Evolutionary conservation across 2,888 invertebrate genomes (phyloP).

Genomic region (Apodemia duryi): DNA sequence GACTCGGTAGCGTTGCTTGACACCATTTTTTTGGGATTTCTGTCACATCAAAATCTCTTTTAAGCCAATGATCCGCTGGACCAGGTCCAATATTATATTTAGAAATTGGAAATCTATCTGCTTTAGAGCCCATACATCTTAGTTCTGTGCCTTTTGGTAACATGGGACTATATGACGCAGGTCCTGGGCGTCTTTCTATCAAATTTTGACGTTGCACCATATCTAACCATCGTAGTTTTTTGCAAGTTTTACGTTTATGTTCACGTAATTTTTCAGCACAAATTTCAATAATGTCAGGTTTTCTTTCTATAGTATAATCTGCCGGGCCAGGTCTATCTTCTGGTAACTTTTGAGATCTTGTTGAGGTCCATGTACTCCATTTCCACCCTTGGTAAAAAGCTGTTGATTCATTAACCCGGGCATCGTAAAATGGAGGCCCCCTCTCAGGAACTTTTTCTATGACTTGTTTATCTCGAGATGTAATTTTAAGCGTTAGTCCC

Average conservation of each 20-base stretch:
- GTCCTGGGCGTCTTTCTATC: conserved; percentile 51
- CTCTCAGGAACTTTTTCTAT: conserved; percentile 28
- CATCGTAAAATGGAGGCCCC: conserved; percentile 53
- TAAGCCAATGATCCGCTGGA: conserved; percentile 50
- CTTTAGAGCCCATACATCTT: conserved; percentile 45
- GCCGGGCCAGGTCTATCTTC: conserved; percentile 54
- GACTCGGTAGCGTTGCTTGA: conserved; percentile 44
- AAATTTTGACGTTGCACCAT: conserved; percentile 50
- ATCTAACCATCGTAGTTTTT: conserved; percentile 58
- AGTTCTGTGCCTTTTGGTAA: conserved; percentile 41
- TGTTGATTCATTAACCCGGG: conserved; percentile 45
- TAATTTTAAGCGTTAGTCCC: conserved; percentile 45
- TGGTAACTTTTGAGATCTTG: conserved; percentile 33
- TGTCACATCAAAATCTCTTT: conserved; percentile 52
- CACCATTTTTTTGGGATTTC: conserved; percentile 37
- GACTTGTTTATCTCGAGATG: conserved; percentile 36
- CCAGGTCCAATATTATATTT: conserved; percentile 44
- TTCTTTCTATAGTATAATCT: conserved; percentile 43
- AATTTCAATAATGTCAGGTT: conserved; percentile 37
- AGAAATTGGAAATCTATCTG: conserved; percentile 41
- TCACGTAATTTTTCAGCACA: conserved; percentile 53
- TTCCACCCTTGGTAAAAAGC: conserved; percentile 62
- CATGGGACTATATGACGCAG: conserved; percentile 50
- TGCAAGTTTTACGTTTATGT: conserved; percentile 48
- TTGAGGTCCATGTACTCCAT: conserved; percentile 58